phyloP scores from a whole-genome alignment of 1,140 invertebrate genomes.

The Panagrolaimus sp. region DNA sequence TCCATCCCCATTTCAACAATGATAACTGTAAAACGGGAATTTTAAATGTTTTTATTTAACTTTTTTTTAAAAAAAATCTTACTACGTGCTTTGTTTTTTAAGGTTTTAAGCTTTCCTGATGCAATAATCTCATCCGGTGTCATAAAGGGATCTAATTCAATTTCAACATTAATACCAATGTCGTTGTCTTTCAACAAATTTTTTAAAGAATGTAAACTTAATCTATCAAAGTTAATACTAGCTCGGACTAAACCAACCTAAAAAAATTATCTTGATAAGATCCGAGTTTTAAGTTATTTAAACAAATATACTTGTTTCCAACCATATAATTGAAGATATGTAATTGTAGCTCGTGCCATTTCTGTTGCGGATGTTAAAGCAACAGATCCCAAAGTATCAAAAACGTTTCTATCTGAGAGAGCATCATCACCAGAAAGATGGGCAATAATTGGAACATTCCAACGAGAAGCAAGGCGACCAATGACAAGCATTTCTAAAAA shows the following conservation, averaged over 20 bases:
- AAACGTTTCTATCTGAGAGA: slow-evolving; percentile 52
- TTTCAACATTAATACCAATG: slow-evolving; percentile 51
- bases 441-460: slow-evolving; percentile 59
- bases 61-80: no score
- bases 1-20: slow-evolving; percentile 57
- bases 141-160: slow-evolving; percentile 55
- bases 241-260: slow-evolving; percentile 51
- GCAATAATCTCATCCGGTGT: slow-evolving; percentile 57
- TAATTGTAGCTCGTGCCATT: slow-evolving; percentile 57
- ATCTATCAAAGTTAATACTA: slow-evolving; percentile 47
- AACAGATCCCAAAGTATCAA: slow-evolving; percentile 58
- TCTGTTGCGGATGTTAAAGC: slow-evolving; percentile 58
- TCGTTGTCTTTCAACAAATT: slow-evolving; percentile 52
- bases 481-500: slow-evolving; percentile 58
- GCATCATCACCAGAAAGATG: slow-evolving; percentile 58
- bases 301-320: slow-evolving; percentile 51
- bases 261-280: slow-evolving; percentile 15
- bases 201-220: slow-evolving; percentile 56
- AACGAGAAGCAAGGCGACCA: slow-evolving; percentile 53
- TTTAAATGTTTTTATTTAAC: no score
- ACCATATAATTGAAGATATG: slow-evolving; percentile 55
- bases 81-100: slow-evolving; percentile 47
- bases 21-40: slow-evolving; percentile 21
- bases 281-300: neutral
- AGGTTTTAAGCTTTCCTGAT: slow-evolving; percentile 49